A percentile compares a stretch with the other conserved stretches of the same genome.
phyloP scores from a whole-genome alignment of 2,888 invertebrate genomes.

The Panorpa germanica region DNA sequence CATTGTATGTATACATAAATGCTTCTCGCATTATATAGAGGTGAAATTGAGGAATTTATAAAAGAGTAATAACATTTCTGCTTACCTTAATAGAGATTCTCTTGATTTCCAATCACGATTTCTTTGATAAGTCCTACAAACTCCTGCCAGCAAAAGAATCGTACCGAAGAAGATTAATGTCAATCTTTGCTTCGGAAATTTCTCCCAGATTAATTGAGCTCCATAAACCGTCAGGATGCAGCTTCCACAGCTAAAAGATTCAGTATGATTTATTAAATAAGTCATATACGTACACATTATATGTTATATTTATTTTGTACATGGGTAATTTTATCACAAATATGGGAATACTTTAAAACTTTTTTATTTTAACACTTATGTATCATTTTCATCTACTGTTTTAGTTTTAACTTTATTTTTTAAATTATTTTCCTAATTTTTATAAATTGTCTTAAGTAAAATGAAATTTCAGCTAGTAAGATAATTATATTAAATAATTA shows the following conservation, averaged over 20 bases:
- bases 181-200: constrained; percentile 24
- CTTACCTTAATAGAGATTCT: constrained; percentile 55
- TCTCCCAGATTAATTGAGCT: constrained; percentile 41
- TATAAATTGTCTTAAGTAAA: too few relatives aligned
- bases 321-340: too few relatives aligned
- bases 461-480: too few relatives aligned
- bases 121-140: constrained; percentile 43
- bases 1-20: not conserved
- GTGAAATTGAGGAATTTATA: not conserved
- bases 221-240: constrained; percentile 60
- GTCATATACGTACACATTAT: too few relatives aligned
- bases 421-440: too few relatives aligned
- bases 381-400: too few relatives aligned
- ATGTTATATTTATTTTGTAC: too few relatives aligned
- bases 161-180: constrained; percentile 32
- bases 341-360: too few relatives aligned
- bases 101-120: constrained; percentile 64
- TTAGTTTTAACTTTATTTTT: too few relatives aligned
- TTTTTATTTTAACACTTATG: too few relatives aligned
- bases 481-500: too few relatives aligned
- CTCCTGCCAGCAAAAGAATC: constrained; percentile 38
- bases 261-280: too few relatives aligned
- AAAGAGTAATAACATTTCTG: not conserved
- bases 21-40: not conserved
- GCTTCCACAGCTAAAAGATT: constrained; percentile 60